Evolutionary conservation across 2,888 invertebrate species (phyloP), one percentile per base, ranked within the genome.

Genomic region (Margaritifera margaritifera): DNA sequence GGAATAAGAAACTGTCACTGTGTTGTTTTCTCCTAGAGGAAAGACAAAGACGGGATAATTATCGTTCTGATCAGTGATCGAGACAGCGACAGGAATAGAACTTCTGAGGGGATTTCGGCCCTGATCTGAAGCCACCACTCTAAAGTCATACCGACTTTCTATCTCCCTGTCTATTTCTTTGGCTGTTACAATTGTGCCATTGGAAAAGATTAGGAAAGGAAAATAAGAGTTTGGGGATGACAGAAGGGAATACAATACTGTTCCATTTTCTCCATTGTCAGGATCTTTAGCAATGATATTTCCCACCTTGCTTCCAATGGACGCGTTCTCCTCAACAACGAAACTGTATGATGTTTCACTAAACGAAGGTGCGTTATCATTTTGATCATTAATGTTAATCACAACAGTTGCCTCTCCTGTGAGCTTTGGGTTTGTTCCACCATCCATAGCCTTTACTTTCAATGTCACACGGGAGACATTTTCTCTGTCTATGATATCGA

Each of bases 341-440:
- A 88, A 79, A 89, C 95, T 94, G 8, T 93, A 92, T 0, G 96
- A 95, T 83, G 96, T 94, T 86, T 97, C 96, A 90, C 96, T 96
- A 91, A 97, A 96, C 87, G 95, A 95, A 4, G 97, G 97, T 60
- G 96, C 91, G 89, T 97, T 96, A 89, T 97, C 97, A 90, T 98
- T 97, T 19, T 96, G 93, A 88, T 97, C 96, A 70, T 92, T 92
- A 50, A 98, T 91, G 68, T 92, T 93, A 53, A 98, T 94, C 20
- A 93, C 92, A 58, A 94, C 94, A 92, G 95, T 94, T 91, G 97
- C 96, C 0, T 96, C 95, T 89, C 96, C 96, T 24, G 42, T 42
- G 15, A 97, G 92, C 6, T 96, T 92, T 88, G 95, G 96, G 0
- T 97, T 97, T 66, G 80, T 78, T 6, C 96, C 98, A 95, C 96